Percentiles rank a stretch among this genome's conserved stretches.
Conservation (phyloP, 1,140 invertebrate genomes). For the Sminthurinus signatus region DNA sequence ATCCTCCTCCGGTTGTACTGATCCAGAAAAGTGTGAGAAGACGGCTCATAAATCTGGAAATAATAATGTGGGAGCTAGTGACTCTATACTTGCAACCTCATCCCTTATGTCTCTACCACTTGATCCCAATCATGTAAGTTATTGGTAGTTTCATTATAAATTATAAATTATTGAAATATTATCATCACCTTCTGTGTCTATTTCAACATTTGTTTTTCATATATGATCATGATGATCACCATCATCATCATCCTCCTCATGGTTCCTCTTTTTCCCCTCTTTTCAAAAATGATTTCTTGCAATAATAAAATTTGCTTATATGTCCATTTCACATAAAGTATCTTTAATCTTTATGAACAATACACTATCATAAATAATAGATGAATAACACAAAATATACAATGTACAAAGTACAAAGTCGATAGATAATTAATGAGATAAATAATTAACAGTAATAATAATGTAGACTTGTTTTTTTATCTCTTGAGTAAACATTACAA, state of each 20-base stretch:
- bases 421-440: no score
- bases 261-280: not conserved
- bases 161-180: not conserved
- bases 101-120: conserved; percentile 31
- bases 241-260: not conserved
- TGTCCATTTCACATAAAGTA: no score
- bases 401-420: no score
- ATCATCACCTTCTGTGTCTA: not conserved
- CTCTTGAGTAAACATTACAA: no score
- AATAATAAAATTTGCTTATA: not conserved
- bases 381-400: no score
- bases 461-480: no score
- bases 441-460: no score
- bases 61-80: not conserved
- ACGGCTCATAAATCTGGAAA: not conserved
- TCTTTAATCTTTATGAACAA: no score
- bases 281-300: not conserved
- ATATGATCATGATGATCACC: not conserved
- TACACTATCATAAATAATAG: no score
- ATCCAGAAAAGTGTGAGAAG: conserved; percentile 19
- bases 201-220: not conserved
- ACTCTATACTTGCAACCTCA: conserved; percentile 5
- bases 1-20: conserved; percentile 8
- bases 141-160: not conserved
- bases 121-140: conserved; percentile 30